phyloP scores from a whole-genome alignment of 2,113 vertebrate species.

The Erpornis zantholeuca region DNA sequence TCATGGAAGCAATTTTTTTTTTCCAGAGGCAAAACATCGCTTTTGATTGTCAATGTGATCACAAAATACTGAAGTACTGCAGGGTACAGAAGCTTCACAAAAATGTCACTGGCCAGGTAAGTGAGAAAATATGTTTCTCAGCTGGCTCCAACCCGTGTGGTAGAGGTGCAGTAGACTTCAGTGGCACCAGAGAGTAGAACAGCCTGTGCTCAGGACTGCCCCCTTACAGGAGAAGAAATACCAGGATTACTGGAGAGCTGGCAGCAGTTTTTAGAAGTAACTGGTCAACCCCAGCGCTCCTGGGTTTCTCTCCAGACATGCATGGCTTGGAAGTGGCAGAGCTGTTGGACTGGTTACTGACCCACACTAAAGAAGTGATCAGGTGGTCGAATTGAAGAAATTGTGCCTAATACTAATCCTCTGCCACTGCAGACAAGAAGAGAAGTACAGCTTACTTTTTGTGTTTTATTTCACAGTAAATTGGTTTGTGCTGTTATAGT shows the following conservation, averaged over 20 bases:
- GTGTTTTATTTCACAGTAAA: background rate
- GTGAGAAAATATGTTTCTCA: background rate
- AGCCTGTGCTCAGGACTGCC: background rate
- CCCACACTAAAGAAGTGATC: background rate
- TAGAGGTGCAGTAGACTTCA: background rate
- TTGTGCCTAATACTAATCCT: background rate
- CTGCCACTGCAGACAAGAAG: background rate
- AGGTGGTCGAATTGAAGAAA: background rate
- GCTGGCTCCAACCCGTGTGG: background rate
- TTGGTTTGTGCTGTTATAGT: background rate
- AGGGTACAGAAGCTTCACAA: background rate
- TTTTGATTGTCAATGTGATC: background rate
- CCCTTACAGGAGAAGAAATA: background rate
- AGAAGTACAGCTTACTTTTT: background rate
- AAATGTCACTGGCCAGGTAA: background rate
- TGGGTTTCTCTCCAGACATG: background rate
- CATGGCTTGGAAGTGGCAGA: background rate
- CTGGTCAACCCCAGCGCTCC: background rate
- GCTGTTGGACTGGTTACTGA: background rate
- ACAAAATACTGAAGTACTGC: background rate
- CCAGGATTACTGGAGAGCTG: background rate
- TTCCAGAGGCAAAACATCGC: background rate
- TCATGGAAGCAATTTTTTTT: background rate
- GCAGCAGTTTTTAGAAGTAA: background rate
- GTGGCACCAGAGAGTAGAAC: background rate